Percentiles rank a stretch among this genome's conserved stretches.
Evolutionary conservation across 2,797 vertebrate species (phyloP).

Genomic region (Scolopax bukidnonensis): DNA sequence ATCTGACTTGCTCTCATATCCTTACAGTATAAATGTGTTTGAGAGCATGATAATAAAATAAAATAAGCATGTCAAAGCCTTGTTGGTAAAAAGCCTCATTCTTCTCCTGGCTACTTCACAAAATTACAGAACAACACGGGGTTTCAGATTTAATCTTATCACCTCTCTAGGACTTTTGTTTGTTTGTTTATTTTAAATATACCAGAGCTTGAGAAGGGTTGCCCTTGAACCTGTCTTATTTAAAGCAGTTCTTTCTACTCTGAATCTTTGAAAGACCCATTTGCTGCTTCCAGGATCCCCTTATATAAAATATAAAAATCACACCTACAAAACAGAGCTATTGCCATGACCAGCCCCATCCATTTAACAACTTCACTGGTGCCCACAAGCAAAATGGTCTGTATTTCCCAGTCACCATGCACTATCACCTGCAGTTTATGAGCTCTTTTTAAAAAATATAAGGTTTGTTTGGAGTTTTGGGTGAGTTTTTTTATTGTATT

Average conservation of each 20-base stretch:
- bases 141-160: background rate
- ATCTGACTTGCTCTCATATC: background rate
- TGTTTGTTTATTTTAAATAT: background rate
- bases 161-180: background rate
- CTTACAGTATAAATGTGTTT: background rate
- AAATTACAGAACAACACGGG: background rate
- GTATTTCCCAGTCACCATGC: background rate
- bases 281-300: background rate
- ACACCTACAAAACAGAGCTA: background rate
- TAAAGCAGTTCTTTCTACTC: background rate
- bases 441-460: background rate
- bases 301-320: background rate
- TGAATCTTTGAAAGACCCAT: background rate
- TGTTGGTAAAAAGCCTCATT: background rate
- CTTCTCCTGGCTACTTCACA: background rate
- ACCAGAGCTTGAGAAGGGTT: background rate
- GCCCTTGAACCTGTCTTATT: background rate
- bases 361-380: background rate
- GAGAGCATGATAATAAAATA: background rate
- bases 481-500: background rate
- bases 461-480: background rate
- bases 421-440: background rate
- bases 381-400: rapidly evolving
- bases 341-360: background rate
- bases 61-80: background rate